Evolutionary conservation across 1,140 invertebrate species (phyloP).

Genomic region (Drosophila guanche): DNA sequence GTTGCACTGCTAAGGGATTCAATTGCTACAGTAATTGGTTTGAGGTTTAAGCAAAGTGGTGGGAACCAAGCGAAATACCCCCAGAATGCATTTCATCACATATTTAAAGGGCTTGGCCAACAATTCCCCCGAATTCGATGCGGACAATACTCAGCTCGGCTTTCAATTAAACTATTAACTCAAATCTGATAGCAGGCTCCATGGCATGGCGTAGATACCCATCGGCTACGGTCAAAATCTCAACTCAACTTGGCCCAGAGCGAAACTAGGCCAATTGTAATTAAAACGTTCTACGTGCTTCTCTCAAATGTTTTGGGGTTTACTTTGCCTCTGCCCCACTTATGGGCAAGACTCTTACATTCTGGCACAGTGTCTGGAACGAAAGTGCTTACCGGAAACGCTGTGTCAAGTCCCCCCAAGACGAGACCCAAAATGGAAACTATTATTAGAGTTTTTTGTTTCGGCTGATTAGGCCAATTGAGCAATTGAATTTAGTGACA

Average conservation of each 20-base stretch:
- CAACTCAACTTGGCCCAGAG: constrained; percentile 24
- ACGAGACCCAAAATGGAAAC: constrained; percentile 21
- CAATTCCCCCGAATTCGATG: constrained; percentile 3
- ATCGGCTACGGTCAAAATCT: constrained; percentile 33
- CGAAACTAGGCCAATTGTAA: constrained; percentile 72
- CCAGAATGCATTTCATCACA: constrained; percentile 27
- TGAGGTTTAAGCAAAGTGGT: too few relatives aligned
- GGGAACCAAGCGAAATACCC: neutral
- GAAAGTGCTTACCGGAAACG: constrained; percentile 43
- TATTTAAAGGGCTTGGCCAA: constrained; percentile 28
- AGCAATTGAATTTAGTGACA: constrained; percentile 64
- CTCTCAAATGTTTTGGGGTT: constrained; percentile 41
- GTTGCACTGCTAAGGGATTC: too few relatives aligned
- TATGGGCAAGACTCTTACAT: constrained; percentile 5
- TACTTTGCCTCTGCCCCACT: constrained; percentile 47
- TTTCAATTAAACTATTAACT: constrained; percentile 78
- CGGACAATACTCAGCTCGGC: constrained; percentile 14
- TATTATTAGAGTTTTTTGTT: constrained; percentile 20
- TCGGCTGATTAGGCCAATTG: constrained; percentile 61
- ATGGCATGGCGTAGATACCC: constrained; percentile 50
- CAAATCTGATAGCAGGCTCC: constrained; percentile 59
- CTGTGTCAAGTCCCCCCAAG: constrained; percentile 5
- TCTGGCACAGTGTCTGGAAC: neutral
- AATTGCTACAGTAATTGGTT: too few relatives aligned
- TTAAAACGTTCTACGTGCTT: constrained; percentile 77